phyloP scores from a whole-genome alignment of 2,888 invertebrate species.

The Parnassius mnemosyne region DNA sequence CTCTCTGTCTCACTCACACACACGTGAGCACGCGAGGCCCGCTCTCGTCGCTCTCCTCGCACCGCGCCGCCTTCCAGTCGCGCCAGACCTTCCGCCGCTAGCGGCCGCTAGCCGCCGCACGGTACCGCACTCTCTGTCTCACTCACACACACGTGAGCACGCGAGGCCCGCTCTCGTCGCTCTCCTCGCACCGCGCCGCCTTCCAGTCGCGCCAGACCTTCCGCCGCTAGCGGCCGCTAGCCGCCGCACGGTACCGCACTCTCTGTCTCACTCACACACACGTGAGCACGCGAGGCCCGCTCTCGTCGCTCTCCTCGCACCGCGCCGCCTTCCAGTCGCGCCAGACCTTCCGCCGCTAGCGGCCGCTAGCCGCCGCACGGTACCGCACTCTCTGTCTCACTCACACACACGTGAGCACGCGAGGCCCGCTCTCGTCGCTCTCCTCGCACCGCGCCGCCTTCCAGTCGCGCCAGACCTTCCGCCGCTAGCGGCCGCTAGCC shows the following conservation, averaged over 20 bases:
- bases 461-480: not conserved
- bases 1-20: too few relatives aligned
- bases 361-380: constrained; percentile 31
- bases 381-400: not conserved
- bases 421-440: too few relatives aligned
- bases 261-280: constrained; percentile 31
- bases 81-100: constrained; percentile 53
- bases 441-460: too few relatives aligned
- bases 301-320: constrained; percentile 62
- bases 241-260: constrained; percentile 37
- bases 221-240: constrained; percentile 53
- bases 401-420: too few relatives aligned
- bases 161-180: constrained; percentile 65
- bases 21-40: constrained; percentile 79
- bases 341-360: constrained; percentile 52
- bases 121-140: not conserved
- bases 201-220: constrained; percentile 55
- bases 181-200: constrained; percentile 59
- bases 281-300: constrained; percentile 79
- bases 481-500: not conserved
- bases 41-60: constrained; percentile 63
- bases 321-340: constrained; percentile 57
- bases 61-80: constrained; percentile 58
- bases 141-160: constrained; percentile 74
- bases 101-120: constrained; percentile 50